Conservation (phyloP, 2,888 invertebrate genomes). For the Elmis aenea region DNA sequence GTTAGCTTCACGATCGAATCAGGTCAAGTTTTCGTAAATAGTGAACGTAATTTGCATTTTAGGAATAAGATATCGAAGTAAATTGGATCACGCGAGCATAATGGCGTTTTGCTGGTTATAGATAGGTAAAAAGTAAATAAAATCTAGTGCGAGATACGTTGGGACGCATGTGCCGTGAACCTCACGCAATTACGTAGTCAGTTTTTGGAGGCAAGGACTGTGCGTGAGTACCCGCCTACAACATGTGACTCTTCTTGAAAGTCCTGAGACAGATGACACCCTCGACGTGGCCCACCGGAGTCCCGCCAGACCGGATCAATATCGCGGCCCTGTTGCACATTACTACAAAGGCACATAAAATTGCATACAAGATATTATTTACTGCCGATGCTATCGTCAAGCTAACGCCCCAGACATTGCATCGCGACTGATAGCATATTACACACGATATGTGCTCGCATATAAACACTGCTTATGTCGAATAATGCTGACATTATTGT, state of each 20-base stretch:
- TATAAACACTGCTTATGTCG: conserved; percentile 5
- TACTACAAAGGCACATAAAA: conserved; percentile 22
- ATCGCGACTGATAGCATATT: too few relatives aligned
- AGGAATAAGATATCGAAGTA: too few relatives aligned
- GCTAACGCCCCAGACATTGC: too few relatives aligned
- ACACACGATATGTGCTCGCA: too few relatives aligned
- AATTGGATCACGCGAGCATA: too few relatives aligned
- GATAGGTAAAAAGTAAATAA: too few relatives aligned
- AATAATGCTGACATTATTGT: conserved; percentile 58
- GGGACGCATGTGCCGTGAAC: conserved; percentile 20
- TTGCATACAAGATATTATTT: conserved; percentile 11
- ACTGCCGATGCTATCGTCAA: conserved; percentile 5
- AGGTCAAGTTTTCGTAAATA: too few relatives aligned
- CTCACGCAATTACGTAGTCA: conserved; percentile 10
- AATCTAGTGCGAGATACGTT: too few relatives aligned
- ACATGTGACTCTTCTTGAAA: conserved; percentile 16
- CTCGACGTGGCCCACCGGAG: conserved; percentile 17
- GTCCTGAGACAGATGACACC: conserved; percentile 20
- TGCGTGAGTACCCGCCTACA: conserved; percentile 19
- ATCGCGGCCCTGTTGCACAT: conserved; percentile 28
- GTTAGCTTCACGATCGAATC: too few relatives aligned
- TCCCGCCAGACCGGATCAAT: conserved; percentile 24
- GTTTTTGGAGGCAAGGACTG: conserved; percentile 15
- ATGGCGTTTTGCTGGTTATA: too few relatives aligned
- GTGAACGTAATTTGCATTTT: too few relatives aligned